Evolutionary conservation across 2,113 vertebrate species (phyloP).

Genomic region (Marcusenius ussheri): DNA sequence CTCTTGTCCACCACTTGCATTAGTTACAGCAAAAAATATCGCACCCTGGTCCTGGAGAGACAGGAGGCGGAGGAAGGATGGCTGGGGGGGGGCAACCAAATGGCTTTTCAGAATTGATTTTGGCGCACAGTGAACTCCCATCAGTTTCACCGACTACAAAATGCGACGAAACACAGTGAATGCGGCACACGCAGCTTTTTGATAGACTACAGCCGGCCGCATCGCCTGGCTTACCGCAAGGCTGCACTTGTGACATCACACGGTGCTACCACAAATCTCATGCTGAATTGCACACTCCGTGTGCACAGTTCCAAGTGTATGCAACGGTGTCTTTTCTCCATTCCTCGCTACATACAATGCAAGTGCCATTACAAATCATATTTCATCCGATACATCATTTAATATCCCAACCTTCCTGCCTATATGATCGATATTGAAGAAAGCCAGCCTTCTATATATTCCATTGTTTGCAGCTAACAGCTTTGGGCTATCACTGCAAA

Average conservation of each 20-base stretch:
- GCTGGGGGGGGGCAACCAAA: neutral
- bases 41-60: conserved; percentile 4
- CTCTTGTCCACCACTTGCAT: neutral
- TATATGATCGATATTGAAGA: neutral
- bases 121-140: conserved; percentile 6
- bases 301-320: neutral
- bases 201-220: neutral
- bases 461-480: conserved; percentile 11
- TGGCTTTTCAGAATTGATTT: conserved; percentile 17
- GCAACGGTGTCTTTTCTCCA: neutral
- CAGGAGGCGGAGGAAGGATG: neutral
- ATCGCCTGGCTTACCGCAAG: neutral
- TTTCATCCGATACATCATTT: neutral
- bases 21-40: conserved; percentile 17
- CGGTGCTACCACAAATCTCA: neutral
- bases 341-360: neutral
- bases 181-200: neutral
- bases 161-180: neutral
- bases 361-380: neutral
- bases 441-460: neutral
- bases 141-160: neutral
- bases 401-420: neutral
- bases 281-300: neutral
- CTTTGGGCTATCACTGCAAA: conserved; percentile 10
- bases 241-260: neutral